Evolutionary conservation across 2,888 invertebrate species (phyloP).

Genomic region (Eupithecia centaureata): DNA sequence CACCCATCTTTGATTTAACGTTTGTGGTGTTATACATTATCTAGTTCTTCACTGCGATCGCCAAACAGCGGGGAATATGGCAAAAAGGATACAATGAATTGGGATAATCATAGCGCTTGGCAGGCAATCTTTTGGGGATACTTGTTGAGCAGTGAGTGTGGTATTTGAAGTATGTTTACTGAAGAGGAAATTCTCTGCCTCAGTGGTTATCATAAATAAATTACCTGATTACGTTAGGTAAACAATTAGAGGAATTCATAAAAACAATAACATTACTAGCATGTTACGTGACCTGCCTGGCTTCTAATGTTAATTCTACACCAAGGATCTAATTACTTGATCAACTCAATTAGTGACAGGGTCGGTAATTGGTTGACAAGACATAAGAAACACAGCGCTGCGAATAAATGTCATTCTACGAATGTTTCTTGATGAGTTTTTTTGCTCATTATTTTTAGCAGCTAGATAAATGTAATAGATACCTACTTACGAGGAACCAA

Average conservation of each 20-base stretch:
- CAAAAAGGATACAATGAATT: too few species aligned
- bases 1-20: neutral
- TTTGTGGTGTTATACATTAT: neutral
- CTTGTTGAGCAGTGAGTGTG: too few species aligned
- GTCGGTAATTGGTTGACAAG: constrained; percentile 34
- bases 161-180: neutral
- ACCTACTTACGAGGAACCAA: neutral
- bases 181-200: neutral
- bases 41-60: neutral
- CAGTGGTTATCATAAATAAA: neutral
- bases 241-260: neutral
- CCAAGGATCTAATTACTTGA: constrained; percentile 31
- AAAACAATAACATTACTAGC: neutral
- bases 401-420: neutral
- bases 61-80: neutral
- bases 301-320: constrained; percentile 14
- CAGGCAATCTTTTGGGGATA: neutral
- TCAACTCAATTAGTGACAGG: constrained; percentile 34
- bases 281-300: neutral
- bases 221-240: neutral
- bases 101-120: neutral
- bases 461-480: neutral
- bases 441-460: neutral
- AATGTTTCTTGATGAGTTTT: neutral
- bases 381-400: neutral